These are phyloP conservation scores for Osmoderma eremita DNA, from an alignment of 2,888 invertebrate genomes.

Conservation along the genomic window DNA sequence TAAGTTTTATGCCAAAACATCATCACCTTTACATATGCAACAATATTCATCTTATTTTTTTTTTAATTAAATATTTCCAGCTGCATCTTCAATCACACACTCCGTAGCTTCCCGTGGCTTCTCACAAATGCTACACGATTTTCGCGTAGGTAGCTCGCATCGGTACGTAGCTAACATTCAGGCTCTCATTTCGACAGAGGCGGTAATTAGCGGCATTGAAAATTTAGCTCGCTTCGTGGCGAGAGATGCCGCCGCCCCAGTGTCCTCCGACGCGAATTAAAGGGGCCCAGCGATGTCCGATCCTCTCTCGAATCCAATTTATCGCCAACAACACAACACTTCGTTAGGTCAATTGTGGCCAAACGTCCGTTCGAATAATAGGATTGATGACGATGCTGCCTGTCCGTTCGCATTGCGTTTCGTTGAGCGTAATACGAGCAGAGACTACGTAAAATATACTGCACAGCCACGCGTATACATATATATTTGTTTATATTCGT, in stretches of 20 bases:
- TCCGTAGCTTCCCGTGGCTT: no score
- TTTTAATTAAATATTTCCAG: no score
- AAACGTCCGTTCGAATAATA: slow-evolving; percentile 32
- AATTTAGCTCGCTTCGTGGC: slow-evolving; percentile 12
- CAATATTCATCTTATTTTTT: no score
- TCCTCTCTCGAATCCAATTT: slow-evolving; percentile 35
- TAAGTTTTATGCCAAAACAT: no score
- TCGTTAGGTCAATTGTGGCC: slow-evolving; percentile 41
- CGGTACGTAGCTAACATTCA: background rate
- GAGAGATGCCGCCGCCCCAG: background rate
- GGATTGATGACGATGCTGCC: slow-evolving; percentile 39
- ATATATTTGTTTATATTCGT: no score
- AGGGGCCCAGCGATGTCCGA: slow-evolving; percentile 12
- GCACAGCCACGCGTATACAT: no score
- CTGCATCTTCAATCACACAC: no score
- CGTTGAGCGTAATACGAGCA: no score
- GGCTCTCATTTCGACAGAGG: background rate
- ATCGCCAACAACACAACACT: slow-evolving; percentile 38
- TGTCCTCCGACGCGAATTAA: slow-evolving; percentile 15
- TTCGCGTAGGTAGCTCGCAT: background rate
- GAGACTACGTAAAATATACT: no score
- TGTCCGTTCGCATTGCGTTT: slow-evolving; percentile 12
- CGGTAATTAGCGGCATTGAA: slow-evolving; percentile 32
- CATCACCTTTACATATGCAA: no score
- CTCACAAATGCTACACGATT: no score